Evolutionary conservation across 2,888 invertebrate genomes (phyloP).

Genomic region (Malthinus seriepunctatus): DNA sequence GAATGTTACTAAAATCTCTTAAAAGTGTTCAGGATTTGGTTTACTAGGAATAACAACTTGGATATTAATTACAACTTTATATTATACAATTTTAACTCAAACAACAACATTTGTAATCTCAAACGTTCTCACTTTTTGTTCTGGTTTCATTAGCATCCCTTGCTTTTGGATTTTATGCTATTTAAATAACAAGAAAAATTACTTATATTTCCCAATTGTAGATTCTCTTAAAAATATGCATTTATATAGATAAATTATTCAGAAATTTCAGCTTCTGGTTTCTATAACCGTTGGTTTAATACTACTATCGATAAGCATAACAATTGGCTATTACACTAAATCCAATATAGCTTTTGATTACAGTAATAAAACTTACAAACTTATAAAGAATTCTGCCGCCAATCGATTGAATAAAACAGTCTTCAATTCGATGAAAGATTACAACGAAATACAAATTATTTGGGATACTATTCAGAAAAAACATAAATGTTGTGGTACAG

Average conservation of each 20-base stretch:
- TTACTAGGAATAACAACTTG: conserved; percentile 25
- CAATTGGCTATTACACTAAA: conserved; percentile 23
- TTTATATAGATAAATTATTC: neutral
- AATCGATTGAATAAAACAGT: conserved; percentile 24
- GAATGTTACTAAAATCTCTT: too few species aligned
- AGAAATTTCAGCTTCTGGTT: conserved; percentile 25
- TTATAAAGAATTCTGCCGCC: conserved; percentile 15
- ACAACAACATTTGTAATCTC: conserved; percentile 19
- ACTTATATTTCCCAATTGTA: conserved; percentile 31
- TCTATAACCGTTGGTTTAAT: conserved; percentile 22
- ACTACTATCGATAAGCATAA: conserved; percentile 22
- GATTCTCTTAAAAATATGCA: too few species aligned
- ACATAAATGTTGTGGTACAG: conserved; percentile 34
- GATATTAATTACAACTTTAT: conserved; percentile 25
- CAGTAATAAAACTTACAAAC: conserved; percentile 7
- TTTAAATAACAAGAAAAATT: conserved; percentile 27
- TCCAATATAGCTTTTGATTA: conserved; percentile 21
- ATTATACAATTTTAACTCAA: too few species aligned
- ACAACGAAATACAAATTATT: conserved; percentile 13
- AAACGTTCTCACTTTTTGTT: conserved; percentile 25
- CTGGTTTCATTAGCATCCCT: conserved; percentile 31
- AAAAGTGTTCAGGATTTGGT: conserved; percentile 27
- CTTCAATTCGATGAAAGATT: conserved; percentile 15
- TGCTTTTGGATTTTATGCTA: conserved; percentile 33
- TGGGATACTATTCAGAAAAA: conserved; percentile 32